A percentile compares a stretch with the other conserved stretches of the same genome.
phyloP scores from a whole-genome alignment of 2,888 invertebrate genomes.

The Zaprionus obscuricornis region DNA sequence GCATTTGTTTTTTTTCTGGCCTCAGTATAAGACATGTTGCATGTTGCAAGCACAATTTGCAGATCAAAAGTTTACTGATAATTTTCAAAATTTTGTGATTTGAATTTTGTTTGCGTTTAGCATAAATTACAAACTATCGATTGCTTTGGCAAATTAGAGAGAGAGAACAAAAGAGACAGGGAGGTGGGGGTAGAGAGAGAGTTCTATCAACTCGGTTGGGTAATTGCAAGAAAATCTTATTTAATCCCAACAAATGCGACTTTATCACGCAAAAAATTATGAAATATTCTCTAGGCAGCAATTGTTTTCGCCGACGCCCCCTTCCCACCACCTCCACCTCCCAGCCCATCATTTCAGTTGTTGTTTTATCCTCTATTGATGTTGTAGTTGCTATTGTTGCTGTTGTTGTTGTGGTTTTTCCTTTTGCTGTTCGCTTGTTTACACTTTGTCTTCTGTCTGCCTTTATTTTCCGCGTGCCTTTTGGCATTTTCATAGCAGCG shows the following conservation, averaged over 20 bases:
- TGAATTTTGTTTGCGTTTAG: constrained; percentile 48
- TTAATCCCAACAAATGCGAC: constrained; percentile 79
- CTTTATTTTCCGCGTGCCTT: constrained; percentile 55
- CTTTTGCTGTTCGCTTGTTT: constrained; percentile 60
- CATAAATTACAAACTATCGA: constrained; percentile 66
- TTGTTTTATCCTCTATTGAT: constrained; percentile 15
- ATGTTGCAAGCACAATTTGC: constrained; percentile 21
- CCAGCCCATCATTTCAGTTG: constrained; percentile 19
- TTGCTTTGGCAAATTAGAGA: constrained; percentile 12
- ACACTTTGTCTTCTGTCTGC: constrained; percentile 51
- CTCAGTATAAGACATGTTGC: constrained; percentile 40
- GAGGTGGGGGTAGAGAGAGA: too few relatives aligned
- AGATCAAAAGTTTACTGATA: not conserved
- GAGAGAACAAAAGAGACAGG: not conserved
- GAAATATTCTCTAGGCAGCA: constrained; percentile 64
- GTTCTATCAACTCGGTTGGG: constrained; percentile 38
- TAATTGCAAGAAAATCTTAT: constrained; percentile 81
- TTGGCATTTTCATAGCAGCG: constrained; percentile 48
- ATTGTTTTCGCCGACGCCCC: too few relatives aligned
- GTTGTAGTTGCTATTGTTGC: constrained; percentile 10
- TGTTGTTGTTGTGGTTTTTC: constrained; percentile 31
- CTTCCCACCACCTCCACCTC: too few relatives aligned
- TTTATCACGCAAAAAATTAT: constrained; percentile 80
- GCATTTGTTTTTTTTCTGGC: constrained; percentile 3
- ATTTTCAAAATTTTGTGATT: not conserved